phyloP scores from a whole-genome alignment of 2,888 invertebrate genomes.

The Drosophila tripunctata region DNA sequence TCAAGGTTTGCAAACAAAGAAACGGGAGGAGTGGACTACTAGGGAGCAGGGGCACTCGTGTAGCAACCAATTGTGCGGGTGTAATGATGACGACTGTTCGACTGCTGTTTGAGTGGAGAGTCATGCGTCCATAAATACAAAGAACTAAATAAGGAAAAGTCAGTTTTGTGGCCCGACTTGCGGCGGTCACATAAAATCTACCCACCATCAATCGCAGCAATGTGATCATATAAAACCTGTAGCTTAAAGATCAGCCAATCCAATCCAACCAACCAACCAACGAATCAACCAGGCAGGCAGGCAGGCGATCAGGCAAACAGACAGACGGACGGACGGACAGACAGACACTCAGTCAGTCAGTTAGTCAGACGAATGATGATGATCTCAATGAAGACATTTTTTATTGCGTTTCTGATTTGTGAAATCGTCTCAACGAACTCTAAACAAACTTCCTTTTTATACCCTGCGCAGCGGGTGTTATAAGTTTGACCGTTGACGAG shows the following conservation, averaged over 20 bases:
- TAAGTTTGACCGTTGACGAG: too few species aligned
- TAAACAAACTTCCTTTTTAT: conserved; percentile 21
- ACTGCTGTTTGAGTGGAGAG: conserved; percentile 27
- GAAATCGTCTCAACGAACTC: conserved; percentile 48
- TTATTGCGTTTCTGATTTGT: conserved; percentile 64
- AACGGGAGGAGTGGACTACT: background rate
- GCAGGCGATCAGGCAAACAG: conserved; percentile 8
- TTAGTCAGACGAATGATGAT: conserved; percentile 50
- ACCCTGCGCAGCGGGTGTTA: too few species aligned
- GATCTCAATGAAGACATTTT: conserved; percentile 74
- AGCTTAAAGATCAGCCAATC: conserved; percentile 49
- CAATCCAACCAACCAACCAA: too few species aligned
- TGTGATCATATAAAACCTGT: conserved; percentile 65
- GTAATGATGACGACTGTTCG: conserved; percentile 50
- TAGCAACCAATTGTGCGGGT: conserved; percentile 56
- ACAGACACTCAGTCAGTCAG: conserved; percentile 23
- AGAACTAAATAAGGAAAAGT: conserved; percentile 69
- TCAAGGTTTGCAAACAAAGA: conserved; percentile 20
- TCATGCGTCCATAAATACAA: conserved; percentile 66
- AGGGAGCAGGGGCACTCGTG: background rate
- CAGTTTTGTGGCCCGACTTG: conserved; percentile 52
- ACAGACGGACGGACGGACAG: conserved; percentile 23
- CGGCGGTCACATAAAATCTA: conserved; percentile 68
- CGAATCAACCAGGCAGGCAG: too few species aligned
- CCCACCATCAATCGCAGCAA: conserved; percentile 64